Conservation (phyloP, 2,888 invertebrate species). For the Ochropacha duplaris region DNA sequence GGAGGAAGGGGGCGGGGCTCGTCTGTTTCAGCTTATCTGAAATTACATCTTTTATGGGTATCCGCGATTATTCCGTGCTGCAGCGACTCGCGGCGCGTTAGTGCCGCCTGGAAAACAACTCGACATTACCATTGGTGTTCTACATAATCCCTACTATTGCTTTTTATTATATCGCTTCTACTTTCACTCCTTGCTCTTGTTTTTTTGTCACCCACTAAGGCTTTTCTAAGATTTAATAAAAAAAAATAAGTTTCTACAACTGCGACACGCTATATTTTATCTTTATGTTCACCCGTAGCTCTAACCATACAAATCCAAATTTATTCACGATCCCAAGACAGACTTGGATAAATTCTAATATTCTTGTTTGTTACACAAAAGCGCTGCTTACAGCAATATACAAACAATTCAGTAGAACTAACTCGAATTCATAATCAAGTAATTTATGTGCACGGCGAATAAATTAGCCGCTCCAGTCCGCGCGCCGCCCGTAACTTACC, state of each 20-base stretch:
- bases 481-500: slow-evolving; percentile 82
- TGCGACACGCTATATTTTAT: slow-evolving; percentile 6
- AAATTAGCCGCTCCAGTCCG: slow-evolving; percentile 80
- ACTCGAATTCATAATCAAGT: slow-evolving; percentile 83
- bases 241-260: slow-evolving; percentile 7
- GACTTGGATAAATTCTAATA: slow-evolving; percentile 67
- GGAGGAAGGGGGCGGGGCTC: slow-evolving; percentile 70
- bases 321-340: slow-evolving; percentile 52
- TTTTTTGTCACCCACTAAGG: slow-evolving; percentile 49
- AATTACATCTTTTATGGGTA: slow-evolving; percentile 84
- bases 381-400: slow-evolving; percentile 77
- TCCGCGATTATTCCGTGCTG: slow-evolving; percentile 83
- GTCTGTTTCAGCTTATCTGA: slow-evolving; percentile 83
- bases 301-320: slow-evolving; percentile 29
- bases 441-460: slow-evolving; percentile 84
- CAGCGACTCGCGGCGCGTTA: slow-evolving; percentile 80
- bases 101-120: slow-evolving; percentile 76
- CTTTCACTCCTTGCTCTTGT: slow-evolving; percentile 61
- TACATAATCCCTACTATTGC: slow-evolving; percentile 78
- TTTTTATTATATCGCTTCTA: slow-evolving; percentile 72
- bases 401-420: slow-evolving; percentile 62
- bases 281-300: background rate
- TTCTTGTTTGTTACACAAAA: slow-evolving; percentile 76
- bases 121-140: slow-evolving; percentile 75
- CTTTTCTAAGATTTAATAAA: slow-evolving; percentile 31